phyloP scores from a whole-genome alignment of 2,113 vertebrate genomes.

The Lagenorhynchus albirostris region DNA sequence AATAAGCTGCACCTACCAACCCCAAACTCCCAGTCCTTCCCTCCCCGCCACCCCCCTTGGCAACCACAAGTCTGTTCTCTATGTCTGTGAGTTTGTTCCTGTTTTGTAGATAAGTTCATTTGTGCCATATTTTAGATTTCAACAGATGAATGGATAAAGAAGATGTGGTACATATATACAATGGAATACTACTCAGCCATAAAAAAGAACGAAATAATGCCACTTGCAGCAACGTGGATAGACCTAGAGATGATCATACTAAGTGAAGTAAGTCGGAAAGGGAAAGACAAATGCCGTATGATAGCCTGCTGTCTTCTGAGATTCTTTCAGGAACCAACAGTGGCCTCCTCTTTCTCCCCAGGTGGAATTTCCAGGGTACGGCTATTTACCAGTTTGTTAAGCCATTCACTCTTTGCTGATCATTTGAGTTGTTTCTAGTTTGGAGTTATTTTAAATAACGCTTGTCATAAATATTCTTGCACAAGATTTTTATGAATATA shows the following conservation, averaged over 20 bases:
- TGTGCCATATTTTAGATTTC: background rate
- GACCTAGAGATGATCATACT: background rate
- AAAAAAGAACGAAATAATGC: background rate
- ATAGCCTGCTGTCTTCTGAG: background rate
- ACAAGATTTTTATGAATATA: rapidly evolving
- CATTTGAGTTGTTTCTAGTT: background rate
- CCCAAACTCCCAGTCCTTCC: background rate
- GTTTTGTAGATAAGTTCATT: background rate
- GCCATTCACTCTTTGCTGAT: rapidly evolving
- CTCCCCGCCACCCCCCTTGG: rapidly evolving
- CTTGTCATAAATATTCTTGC: background rate
- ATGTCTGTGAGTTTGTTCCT: background rate
- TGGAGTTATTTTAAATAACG: background rate
- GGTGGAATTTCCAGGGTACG: rapidly evolving
- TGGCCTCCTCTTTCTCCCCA: rapidly evolving
- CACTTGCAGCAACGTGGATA: background rate
- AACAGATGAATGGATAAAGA: background rate
- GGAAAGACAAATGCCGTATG: rapidly evolving
- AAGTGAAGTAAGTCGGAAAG: background rate
- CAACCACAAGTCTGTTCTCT: background rate
- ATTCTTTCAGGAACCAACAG: too few relatives aligned
- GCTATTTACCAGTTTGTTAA: background rate
- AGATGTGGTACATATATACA: background rate
- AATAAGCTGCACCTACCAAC: background rate
- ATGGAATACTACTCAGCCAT: background rate